Base-by-base conservation (phyloP, 2,797 vertebrate genomes). In the Scarus forsteni region DNA sequence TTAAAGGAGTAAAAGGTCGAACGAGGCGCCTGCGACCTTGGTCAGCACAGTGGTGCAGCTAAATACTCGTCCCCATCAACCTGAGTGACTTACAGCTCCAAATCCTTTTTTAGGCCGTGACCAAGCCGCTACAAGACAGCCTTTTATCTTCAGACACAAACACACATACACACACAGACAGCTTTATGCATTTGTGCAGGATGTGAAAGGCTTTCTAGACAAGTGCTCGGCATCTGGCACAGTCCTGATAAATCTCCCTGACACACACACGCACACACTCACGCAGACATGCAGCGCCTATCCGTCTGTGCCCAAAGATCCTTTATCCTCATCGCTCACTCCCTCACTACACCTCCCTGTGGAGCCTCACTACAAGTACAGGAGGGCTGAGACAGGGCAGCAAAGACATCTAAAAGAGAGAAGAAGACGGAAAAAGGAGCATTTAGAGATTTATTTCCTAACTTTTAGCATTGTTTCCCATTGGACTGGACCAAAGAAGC, bases 211-310 rank as follows among this genome's bases (percentile, higher is more conserved):
- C 81, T 92, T 92, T 92, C 83, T 86, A 73, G 75, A 85, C 84
- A 81, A 89, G 85, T 80, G 80, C 84, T 88, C 75, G 50, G 77
- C 90, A 89, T 91, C 86, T 87, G 86, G 76, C 75, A 86, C 68
- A 62, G 73, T 73, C 81, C 84, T 85, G 89, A 94, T 92, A 92
- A 94, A 93, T 93, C 90, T 85, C 62, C 46, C 46, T 45, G 53
- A 73, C 67, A 75, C 51, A 53, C 27, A 54, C 52, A 36, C 34
- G n/a, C 35, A 54, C 35, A 19, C n/a, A n/a, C n/a, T n/a, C 19
- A 51, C 49, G 34, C 18, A 51, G 16, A 34, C 19, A 38, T 8
- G 3, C 14, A 54, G 75, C 49, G 55, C 55, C 74, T 79, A 64
- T 84, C 80, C 45, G 74, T 86, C 66, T 76, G 69, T 77, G 55